Evolutionary conservation across 2,797 vertebrate species (phyloP).

Genomic region (Epinephelus coioides): DNA sequence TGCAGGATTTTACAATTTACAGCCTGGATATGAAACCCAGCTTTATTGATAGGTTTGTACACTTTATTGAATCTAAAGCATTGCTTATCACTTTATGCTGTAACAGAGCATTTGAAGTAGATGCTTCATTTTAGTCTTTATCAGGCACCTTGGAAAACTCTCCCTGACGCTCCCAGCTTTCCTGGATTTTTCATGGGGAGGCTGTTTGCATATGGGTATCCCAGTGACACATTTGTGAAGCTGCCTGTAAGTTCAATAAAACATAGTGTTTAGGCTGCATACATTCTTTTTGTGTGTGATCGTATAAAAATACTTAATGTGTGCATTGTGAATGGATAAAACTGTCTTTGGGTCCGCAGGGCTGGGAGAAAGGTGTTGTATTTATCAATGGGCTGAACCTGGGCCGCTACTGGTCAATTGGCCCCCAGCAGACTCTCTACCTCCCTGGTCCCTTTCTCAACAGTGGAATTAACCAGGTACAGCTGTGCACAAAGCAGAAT

Average conservation of each 20-base stretch:
- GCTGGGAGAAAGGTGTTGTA: conserved; percentile 95
- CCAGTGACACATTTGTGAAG: conserved; percentile 93
- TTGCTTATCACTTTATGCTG: conserved; percentile 32
- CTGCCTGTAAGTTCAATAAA: conserved; percentile 85
- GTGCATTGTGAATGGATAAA: not conserved
- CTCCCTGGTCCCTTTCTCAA: conserved; percentile 92
- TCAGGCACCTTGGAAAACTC: conserved; percentile 83
- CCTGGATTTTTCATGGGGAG: conserved; percentile 92
- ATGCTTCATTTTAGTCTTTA: conserved; percentile 82
- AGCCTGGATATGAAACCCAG: conserved; percentile 93
- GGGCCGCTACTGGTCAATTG: conserved; percentile 95
- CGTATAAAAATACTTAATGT: not conserved
- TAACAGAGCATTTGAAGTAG: conserved; percentile 34
- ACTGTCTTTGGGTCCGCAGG: conserved; percentile 77
- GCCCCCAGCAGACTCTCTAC: conserved; percentile 95
- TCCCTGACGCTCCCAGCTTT: conserved; percentile 84
- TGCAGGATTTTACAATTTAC: conserved; percentile 94
- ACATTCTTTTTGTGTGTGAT: not conserved
- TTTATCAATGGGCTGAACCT: conserved; percentile 94
- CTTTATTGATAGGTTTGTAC: conserved; percentile 92
- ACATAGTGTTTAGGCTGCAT: not conserved
- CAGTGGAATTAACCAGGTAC: conserved; percentile 92
- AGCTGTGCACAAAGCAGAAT: not conserved
- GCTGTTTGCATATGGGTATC: conserved; percentile 87
- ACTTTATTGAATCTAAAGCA: conserved; percentile 42